Conservation (phyloP, 2,888 invertebrate genomes). For the Drosophila neutralis region DNA sequence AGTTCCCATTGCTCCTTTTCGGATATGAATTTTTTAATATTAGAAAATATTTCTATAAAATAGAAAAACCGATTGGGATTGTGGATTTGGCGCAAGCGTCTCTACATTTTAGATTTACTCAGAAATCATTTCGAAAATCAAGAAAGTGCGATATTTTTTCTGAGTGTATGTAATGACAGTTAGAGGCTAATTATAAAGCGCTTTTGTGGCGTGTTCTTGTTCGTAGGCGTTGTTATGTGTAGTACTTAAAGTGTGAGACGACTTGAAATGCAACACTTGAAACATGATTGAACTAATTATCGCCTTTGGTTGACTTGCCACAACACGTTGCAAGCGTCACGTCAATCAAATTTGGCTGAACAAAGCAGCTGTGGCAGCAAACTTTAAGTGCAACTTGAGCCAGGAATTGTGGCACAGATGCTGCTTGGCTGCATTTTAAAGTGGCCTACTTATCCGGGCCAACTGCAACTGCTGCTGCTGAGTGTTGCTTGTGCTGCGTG, state of each 20-base stretch:
- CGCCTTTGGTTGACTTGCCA: not conserved
- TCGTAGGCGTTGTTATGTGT: not conserved
- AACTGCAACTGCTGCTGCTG: slow-evolving; percentile 48
- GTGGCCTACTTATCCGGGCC: slow-evolving; percentile 67
- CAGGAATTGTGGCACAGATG: slow-evolving; percentile 37
- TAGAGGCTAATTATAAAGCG: not conserved
- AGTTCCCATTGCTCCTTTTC: no score
- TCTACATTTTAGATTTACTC: not conserved
- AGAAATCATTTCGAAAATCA: not conserved
- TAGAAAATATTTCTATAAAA: no score
- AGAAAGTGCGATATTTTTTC: not conserved
- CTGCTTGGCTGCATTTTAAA: slow-evolving; percentile 50
- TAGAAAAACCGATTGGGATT: not conserved
- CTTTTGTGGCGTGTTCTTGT: not conserved
- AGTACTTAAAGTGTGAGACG: not conserved
- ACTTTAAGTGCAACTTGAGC: slow-evolving; percentile 54
- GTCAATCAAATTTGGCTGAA: slow-evolving; percentile 53
- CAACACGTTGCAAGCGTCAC: slow-evolving; percentile 37
- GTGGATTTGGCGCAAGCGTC: not conserved
- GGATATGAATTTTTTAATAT: no score
- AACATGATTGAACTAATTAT: not conserved
- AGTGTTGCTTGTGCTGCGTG: slow-evolving; percentile 31
- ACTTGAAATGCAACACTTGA: slow-evolving; percentile 3
- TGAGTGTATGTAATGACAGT: not conserved
- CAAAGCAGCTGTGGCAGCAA: slow-evolving; percentile 43